Conservation (phyloP, 1,140 invertebrate species). For the Zaprionus camerounensis region DNA sequence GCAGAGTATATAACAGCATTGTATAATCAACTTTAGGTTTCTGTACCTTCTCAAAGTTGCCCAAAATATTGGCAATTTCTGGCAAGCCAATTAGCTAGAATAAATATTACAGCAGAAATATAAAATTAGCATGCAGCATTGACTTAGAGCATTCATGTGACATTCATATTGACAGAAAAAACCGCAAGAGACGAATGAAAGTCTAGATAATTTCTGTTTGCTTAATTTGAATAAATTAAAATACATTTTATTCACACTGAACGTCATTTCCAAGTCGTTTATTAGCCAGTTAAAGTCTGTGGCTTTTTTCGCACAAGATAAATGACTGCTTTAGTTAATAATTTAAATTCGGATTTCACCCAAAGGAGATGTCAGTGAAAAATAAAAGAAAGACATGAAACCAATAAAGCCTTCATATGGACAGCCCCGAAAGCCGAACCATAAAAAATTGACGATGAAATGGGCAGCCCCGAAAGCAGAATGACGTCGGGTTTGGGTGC, state of each 20-base stretch:
- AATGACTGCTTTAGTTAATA: constrained; percentile 64
- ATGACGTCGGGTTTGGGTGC: neutral
- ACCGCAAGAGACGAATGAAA: neutral
- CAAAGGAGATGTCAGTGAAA: constrained; percentile 42
- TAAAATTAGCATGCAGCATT: neutral
- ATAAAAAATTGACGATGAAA: constrained; percentile 46
- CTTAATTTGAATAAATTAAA: neutral
- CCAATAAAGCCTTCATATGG: constrained; percentile 39
- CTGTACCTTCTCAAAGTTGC: too few relatives aligned
- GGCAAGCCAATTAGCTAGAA: neutral
- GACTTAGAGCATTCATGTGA: neutral
- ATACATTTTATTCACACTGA: neutral
- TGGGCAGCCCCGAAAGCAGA: constrained; percentile 2
- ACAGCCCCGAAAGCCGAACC: constrained; percentile 21
- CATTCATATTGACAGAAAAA: neutral
- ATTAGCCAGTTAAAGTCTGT: constrained; percentile 39
- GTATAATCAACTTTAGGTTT: too few relatives aligned
- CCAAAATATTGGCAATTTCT: neutral
- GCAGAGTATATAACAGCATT: too few relatives aligned
- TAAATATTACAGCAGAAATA: neutral
- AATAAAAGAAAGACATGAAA: constrained; percentile 33
- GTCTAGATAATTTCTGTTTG: neutral
- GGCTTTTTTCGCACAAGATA: constrained; percentile 47
- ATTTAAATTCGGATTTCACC: constrained; percentile 68
- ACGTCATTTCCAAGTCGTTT: constrained; percentile 17